These are phyloP conservation scores for Fragum whitleyi DNA, from an alignment of 2,888 invertebrate genomes.

Conservation along the genomic window DNA sequence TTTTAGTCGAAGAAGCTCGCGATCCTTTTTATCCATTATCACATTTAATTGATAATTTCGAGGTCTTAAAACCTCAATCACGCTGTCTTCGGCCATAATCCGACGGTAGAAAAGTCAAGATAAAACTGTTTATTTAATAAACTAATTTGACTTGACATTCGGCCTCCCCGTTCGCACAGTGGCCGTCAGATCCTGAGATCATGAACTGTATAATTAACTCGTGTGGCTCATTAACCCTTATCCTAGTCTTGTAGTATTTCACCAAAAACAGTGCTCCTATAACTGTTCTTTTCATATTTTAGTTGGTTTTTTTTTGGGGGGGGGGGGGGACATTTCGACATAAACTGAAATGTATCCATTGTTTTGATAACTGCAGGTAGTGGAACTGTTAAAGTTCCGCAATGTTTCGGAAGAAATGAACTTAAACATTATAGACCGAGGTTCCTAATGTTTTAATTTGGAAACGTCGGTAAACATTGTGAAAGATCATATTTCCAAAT, in stretches of 20 bases:
- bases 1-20: neutral
- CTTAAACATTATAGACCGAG: no score
- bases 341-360: no score
- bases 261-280: no score
- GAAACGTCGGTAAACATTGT: no score
- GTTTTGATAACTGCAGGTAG: no score
- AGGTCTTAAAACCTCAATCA: conserved; percentile 14
- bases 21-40: conserved; percentile 16
- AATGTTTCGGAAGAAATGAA: no score
- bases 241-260: neutral
- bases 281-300: no score
- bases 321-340: no score
- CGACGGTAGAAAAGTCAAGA: conserved; percentile 38
- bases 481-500: no score
- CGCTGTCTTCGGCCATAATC: conserved; percentile 11
- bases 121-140: conserved; percentile 60
- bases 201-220: conserved; percentile 16
- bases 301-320: no score
- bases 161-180: neutral
- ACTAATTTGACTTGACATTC: conserved; percentile 27
- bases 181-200: conserved; percentile 1
- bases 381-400: no score
- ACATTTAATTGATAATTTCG: conserved; percentile 16
- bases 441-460: no score
- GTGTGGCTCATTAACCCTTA: conserved; percentile 7